Base-by-base conservation (phyloP, 1,140 invertebrate species). In the Zaprionus inermis region DNA sequence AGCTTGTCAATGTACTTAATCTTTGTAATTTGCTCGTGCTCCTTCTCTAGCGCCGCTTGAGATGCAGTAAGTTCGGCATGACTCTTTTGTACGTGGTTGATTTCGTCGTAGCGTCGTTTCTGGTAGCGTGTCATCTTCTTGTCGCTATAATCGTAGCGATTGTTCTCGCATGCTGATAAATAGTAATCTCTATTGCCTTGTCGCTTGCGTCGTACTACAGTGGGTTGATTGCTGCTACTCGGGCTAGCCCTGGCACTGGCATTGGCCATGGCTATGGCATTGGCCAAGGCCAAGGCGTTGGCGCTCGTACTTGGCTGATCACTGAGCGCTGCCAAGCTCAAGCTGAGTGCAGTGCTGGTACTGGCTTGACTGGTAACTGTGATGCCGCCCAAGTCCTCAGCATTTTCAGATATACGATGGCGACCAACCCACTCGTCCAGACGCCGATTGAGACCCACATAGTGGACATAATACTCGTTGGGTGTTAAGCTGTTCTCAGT, bases 1-100 rank as follows among this genome's bases (percentile, higher is more conserved):
- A 99, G 96, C 92, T 95, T 96, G 89, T 99, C 98, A 78, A 99
- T 99, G 89, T 99, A 99, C 94, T 99, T 99, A 0, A 99, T 97
- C 95, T 98, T 98, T 58, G 97, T 98, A 60, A 99, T 97, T 49
- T 98, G 97, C 95, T 99, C 98, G 91, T 99, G 99, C 93, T 99
- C 98, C 92, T 98, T 98, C 92, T 99, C 99, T 56, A 99, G 94
- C 3, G 98, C 98, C 22, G 98, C 98, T 56, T 98, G 99, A 4
- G 98, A 98, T 9, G 98, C 98, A 92, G 99, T 98, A 97, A 99
- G 98, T 93, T 99, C 98, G 0, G 97, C 97, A 93, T 98, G 98
- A 92, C 94, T 97, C 95, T 95, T 98, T 92, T 99, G 98, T 59
- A 99, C 96, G 92, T 99, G 98, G 93, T 99, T 99, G 78, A 99